These are phyloP conservation scores for Meles meles DNA, from an alignment of 2,113 vertebrate species.

Conservation along the genomic window DNA sequence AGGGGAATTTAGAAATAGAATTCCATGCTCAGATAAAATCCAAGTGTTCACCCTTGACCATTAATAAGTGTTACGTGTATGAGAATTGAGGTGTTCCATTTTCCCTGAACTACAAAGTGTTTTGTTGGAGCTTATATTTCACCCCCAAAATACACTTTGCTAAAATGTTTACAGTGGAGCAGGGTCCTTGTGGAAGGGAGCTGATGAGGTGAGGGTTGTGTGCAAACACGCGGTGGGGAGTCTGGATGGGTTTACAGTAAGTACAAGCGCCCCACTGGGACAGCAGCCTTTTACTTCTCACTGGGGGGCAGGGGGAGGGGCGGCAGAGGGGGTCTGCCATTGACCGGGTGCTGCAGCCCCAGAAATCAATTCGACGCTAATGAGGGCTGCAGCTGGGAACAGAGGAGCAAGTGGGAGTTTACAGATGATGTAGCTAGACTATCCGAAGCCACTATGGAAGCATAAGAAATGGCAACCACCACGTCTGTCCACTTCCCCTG, in stretches of 20 bases:
- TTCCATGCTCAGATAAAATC: neutral
- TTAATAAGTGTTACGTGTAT: neutral
- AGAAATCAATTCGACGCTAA: conserved; percentile 71
- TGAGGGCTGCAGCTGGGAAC: conserved; percentile 42
- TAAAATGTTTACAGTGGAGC: conserved; percentile 50
- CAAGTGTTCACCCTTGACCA: neutral
- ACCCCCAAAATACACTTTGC: conserved; percentile 18
- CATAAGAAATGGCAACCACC: neutral
- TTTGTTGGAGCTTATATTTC: conserved; percentile 30
- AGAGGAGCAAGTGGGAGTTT: conserved; percentile 28
- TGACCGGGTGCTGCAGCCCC: conserved; percentile 52
- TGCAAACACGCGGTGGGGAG: conserved; percentile 65
- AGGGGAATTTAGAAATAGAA: conserved; percentile 57
- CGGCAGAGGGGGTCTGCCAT: neutral
- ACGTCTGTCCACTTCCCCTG: neutral
- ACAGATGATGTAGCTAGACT: neutral
- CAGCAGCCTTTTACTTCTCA: conserved; percentile 56
- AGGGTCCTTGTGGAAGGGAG: neutral
- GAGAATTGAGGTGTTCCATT: conserved; percentile 16
- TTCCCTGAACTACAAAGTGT: conserved; percentile 41
- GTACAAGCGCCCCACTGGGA: conserved; percentile 16
- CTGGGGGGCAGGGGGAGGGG: neutral
- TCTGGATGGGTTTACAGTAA: conserved; percentile 50
- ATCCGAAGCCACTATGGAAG: neutral
- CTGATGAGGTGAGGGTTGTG: conserved; percentile 18